Conservation (phyloP, 2,113 vertebrate genomes). For the Centropus unirufus region DNA sequence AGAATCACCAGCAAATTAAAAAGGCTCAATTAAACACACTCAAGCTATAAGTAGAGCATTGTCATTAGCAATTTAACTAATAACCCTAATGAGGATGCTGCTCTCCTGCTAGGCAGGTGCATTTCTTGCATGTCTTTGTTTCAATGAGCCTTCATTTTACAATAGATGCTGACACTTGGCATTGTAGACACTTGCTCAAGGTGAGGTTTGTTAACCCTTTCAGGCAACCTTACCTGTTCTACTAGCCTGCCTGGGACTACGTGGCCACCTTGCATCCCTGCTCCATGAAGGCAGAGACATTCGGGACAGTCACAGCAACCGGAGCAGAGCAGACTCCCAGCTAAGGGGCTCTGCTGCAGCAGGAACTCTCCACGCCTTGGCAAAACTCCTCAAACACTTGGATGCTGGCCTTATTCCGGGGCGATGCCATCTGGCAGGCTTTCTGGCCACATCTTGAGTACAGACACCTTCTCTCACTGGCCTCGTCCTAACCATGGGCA, state of each 20-base stretch:
- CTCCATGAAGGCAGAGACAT: not conserved
- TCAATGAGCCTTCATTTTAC: not conserved
- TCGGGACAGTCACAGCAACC: not conserved
- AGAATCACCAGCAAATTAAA: conserved; percentile 39
- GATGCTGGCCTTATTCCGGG: not conserved
- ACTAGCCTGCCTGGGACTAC: not conserved
- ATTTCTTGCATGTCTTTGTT: not conserved
- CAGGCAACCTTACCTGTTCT: not conserved
- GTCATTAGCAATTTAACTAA: conserved; percentile 26
- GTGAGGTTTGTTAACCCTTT: not conserved
- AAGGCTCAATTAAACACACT: conserved; percentile 1
- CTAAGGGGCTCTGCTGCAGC: not conserved
- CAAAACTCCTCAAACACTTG: not conserved
- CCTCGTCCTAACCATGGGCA: not conserved
- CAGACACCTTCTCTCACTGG: not conserved
- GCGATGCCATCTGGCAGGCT: not conserved
- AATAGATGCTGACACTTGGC: not conserved
- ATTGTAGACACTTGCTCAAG: not conserved
- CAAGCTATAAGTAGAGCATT: not conserved
- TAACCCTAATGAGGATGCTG: not conserved
- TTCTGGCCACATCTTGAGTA: not conserved
- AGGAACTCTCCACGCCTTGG: not conserved
- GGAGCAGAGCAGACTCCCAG: not conserved
- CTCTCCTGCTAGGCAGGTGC: not conserved
- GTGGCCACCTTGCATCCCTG: not conserved